These are phyloP conservation scores for Epinephelus moara DNA, from an alignment of 2,113 vertebrate species.

Conservation along the genomic window DNA sequence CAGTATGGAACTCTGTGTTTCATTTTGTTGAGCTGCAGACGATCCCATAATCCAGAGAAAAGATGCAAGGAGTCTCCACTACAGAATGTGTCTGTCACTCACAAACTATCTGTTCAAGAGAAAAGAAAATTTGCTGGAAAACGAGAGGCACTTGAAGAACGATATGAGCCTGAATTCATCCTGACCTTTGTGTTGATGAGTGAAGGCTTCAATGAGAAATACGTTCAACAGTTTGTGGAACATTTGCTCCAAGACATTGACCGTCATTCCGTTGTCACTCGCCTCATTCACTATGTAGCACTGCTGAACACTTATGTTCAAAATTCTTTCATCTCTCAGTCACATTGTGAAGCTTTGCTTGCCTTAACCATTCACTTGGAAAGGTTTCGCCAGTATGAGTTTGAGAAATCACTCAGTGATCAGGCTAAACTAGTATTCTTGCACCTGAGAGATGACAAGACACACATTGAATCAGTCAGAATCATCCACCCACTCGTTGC, in stretches of 20 bases:
- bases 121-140: slow-evolving; percentile 83
- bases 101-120: slow-evolving; percentile 84
- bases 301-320: slow-evolving; percentile 89
- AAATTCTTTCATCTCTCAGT: slow-evolving; percentile 86
- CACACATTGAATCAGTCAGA: slow-evolving; percentile 81
- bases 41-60: slow-evolving; percentile 83
- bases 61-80: slow-evolving; percentile 78
- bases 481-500: slow-evolving; percentile 89
- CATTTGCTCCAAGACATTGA: slow-evolving; percentile 83
- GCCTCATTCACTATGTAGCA: slow-evolving; percentile 84
- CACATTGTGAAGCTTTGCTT: slow-evolving; percentile 88
- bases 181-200: slow-evolving; percentile 89
- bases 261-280: slow-evolving; percentile 70
- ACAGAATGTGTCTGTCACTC: slow-evolving; percentile 87
- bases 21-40: slow-evolving; percentile 86
- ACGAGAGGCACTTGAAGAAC: slow-evolving; percentile 68
- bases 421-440: slow-evolving; percentile 87
- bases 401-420: slow-evolving; percentile 81
- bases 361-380: slow-evolving; percentile 47
- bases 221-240: slow-evolving; percentile 80
- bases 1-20: slow-evolving; percentile 79
- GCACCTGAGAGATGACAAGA: slow-evolving; percentile 84
- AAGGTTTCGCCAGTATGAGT: slow-evolving; percentile 66
- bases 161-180: slow-evolving; percentile 80
- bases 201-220: slow-evolving; percentile 78